Conservation (phyloP, 2,888 invertebrate genomes). For the Diaprepes abbreviatus region DNA sequence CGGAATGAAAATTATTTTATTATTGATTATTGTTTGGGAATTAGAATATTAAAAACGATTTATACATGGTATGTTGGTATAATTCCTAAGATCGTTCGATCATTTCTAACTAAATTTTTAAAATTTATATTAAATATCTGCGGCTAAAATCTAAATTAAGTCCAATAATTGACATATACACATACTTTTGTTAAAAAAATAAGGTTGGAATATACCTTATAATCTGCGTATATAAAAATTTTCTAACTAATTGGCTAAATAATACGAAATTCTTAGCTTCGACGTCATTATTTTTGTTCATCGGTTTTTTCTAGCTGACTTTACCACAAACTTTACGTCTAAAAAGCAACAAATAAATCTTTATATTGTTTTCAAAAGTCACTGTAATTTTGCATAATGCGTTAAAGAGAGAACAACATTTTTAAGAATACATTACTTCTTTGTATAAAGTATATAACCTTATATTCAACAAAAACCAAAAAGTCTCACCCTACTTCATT, state of each 20-base stretch:
- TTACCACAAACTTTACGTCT: slow-evolving; percentile 45
- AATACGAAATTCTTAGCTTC: slow-evolving; percentile 39
- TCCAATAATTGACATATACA: slow-evolving; percentile 48
- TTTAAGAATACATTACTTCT: too few relatives aligned
- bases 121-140: slow-evolving; percentile 16
- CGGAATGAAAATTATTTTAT: slow-evolving; percentile 32
- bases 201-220: slow-evolving; percentile 40
- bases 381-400: not conserved
- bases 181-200: slow-evolving; percentile 48
- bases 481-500: too few relatives aligned
- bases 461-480: too few relatives aligned
- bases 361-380: too few relatives aligned
- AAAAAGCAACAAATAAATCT: slow-evolving; percentile 10
- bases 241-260: slow-evolving; percentile 43
- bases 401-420: too few relatives aligned
- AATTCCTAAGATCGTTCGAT: slow-evolving; percentile 3
- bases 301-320: slow-evolving; percentile 58
- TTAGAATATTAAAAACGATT: slow-evolving; percentile 7
- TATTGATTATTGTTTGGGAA: slow-evolving; percentile 4
- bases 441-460: too few relatives aligned
- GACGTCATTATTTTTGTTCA: slow-evolving; percentile 60
- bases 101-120: slow-evolving; percentile 19
- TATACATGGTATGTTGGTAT: slow-evolving; percentile 9
- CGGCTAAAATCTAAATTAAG: slow-evolving; percentile 37
- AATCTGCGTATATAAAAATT: slow-evolving; percentile 43